Base-by-base conservation (phyloP, 2,113 vertebrate genomes). In the Vanacampus margaritifer region DNA sequence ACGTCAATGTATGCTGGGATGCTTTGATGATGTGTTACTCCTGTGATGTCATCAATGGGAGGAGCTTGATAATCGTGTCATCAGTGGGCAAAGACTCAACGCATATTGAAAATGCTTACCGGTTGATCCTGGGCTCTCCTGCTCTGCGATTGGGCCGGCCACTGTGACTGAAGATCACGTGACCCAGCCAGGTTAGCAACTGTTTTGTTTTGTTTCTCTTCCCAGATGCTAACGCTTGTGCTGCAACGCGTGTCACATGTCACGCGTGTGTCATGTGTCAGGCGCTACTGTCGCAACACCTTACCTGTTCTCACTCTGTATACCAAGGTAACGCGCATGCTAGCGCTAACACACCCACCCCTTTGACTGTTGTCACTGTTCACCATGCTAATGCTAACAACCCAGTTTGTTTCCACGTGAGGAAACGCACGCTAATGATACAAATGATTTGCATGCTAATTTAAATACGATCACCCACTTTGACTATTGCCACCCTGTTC, bases 291-390 rank as follows among this genome's bases (percentile, higher is more conserved):
- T 73, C 11, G 19, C 68, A 36, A 48, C 50, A 5, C 68, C 56
- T 69, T 83, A 64, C 84, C 86, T 8, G 74, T 76, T 51, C 82
- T 87, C 35, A 87, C 86, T 50, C 78, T 87, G 7, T 87, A 79
- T 17, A 86, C 84, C 6, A 86, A 84, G 83, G 86, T 86, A 82
- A 77, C 36, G 3, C 5, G 1, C 24, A 16, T n/a, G 12, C 46
- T 23, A 46, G 14, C 23, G 19, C 28, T n/a, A 50, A 50, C 65
- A 28, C 6, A n/a, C 62, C 43, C 8, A 36, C 19, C 35, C 24
- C 14, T 21, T 21, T 19, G 5, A 17, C 17, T 19, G 51, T 54
- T 26, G 3, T 26, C 9, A 54, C 51, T 4, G 5, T 13, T 26
- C 45, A 19, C 3, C 23, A 24, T 26, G 24, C 1, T 62, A 23